Conservation (phyloP, 2,888 invertebrate genomes). For the Lacanobia wlatinum region DNA sequence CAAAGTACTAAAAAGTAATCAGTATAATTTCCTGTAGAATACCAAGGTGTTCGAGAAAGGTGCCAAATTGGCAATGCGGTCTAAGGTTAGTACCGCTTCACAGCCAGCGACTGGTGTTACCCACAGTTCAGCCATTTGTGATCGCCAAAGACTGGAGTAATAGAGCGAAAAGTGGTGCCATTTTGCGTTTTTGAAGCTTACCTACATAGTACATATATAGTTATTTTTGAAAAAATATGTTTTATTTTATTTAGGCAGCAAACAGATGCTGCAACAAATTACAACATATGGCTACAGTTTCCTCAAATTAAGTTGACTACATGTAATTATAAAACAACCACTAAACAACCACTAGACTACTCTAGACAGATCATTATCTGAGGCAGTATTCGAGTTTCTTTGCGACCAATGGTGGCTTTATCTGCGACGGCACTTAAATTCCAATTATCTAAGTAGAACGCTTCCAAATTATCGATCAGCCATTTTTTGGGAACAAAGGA, state of each 20-base stretch:
- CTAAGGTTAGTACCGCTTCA: slow-evolving; percentile 8
- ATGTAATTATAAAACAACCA: not conserved
- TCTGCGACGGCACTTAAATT: slow-evolving; percentile 34
- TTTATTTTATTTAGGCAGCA: no score
- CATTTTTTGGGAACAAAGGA: not conserved
- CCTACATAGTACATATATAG: no score
- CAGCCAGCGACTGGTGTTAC: not conserved
- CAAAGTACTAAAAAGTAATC: not conserved
- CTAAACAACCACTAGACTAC: no score
- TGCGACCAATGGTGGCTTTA: slow-evolving; percentile 8
- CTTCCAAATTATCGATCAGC: slow-evolving; percentile 12
- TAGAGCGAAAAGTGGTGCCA: no score
- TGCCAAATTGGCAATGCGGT: not conserved
- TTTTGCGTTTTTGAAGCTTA: no score
- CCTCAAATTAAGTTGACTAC: not conserved
- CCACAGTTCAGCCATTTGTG: not conserved
- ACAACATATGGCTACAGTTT: no score
- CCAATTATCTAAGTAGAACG: slow-evolving; percentile 28
- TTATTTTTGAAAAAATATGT: no score
- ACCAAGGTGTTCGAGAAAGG: not conserved
- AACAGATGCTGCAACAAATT: no score
- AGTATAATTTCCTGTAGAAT: slow-evolving; percentile 4
- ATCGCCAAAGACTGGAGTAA: not conserved
- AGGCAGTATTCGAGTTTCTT: not conserved
- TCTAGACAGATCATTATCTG: not conserved